These are phyloP conservation scores for Ferrisia virgata DNA, from an alignment of 2,888 invertebrate species.

Conservation along the genomic window DNA sequence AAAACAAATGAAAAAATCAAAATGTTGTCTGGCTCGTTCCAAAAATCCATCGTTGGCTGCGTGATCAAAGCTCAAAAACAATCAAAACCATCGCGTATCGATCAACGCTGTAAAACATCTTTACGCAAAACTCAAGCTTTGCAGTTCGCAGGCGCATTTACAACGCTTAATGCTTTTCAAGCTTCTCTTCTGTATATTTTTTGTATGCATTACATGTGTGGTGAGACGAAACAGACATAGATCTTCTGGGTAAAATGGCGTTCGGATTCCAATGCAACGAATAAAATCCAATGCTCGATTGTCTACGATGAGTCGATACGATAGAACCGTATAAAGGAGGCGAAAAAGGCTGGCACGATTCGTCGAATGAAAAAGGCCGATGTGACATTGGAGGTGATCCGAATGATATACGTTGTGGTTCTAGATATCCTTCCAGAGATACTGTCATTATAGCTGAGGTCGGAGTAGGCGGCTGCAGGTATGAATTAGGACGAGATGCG, in stretches of 20 bases:
- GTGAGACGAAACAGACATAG: constrained; percentile 78
- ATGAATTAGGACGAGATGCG: constrained; percentile 59
- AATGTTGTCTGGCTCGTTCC: background rate
- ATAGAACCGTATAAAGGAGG: constrained; percentile 66
- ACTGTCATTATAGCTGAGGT: constrained; percentile 81
- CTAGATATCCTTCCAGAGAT: constrained; percentile 80
- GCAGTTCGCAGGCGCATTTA: constrained; percentile 4
- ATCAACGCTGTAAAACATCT: too few species aligned
- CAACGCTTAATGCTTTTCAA: background rate
- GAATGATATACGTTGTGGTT: constrained; percentile 77
- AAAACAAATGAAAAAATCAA: background rate
- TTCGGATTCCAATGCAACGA: constrained; percentile 52
- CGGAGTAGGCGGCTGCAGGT: constrained; percentile 69
- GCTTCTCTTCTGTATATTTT: background rate
- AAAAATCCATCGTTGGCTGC: background rate
- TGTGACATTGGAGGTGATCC: constrained; percentile 70
- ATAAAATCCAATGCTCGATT: constrained; percentile 53
- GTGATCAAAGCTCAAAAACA: background rate
- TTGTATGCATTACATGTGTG: constrained; percentile 79
- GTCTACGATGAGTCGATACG: constrained; percentile 53
- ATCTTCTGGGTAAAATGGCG: constrained; percentile 63
- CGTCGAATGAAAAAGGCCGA: constrained; percentile 70
- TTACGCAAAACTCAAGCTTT: background rate
- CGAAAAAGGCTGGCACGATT: constrained; percentile 75
- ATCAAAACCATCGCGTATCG: background rate